Base-by-base conservation (phyloP, 2,888 invertebrate genomes). In the Lepetodrilus schrolli region DNA sequence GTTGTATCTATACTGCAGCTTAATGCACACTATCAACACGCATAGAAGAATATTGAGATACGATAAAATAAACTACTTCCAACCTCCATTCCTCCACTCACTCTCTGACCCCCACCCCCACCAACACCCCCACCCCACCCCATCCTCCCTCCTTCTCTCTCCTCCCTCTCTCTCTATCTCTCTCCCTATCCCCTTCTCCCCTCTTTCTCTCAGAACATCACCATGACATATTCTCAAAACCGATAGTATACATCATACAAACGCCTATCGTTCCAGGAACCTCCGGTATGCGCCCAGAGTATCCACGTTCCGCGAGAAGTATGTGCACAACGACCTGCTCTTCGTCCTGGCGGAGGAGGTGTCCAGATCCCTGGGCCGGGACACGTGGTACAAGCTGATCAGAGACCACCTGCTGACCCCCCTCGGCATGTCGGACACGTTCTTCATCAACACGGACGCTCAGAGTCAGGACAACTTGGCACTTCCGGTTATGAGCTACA, bases 281-380 rank as follows among this genome's bases (percentile, higher is more conserved):
- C 74, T 87, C 17, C 78, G 82, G 20, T 83, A 83, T 72, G 76
- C 81, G 47, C 81, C 82, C 4, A 80, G 78, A 26, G 76, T 78
- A n/a, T 70, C 76, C 10, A 74, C 73, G 4, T 85, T 87, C 75
- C 78, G 88, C n/a, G 81, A 82, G 7, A 76, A 76, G 26, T 81
- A 80, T 74, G 70, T 81, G 34, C 83, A 84, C 78, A 88, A 82
- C 76, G 86, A 87, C 73, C 79, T 82, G 65, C 78, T 88, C 78
- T 88, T 84, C 74, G 78, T 80, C 4, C 68, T 88, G 70, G 84
- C 84, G 0, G 86, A 85, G 26, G 80, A 86, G 34, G 79, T 86
- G 5, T 75, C 81, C 0, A 82, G 86, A 66, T 74, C 66, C 1
- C 72, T 86, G 36, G 78, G 75, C 7, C 77, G 75, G 0, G 73